Base-by-base conservation (phyloP, 1,140 invertebrate species). In the Parasteatoda tepidariorum region DNA sequence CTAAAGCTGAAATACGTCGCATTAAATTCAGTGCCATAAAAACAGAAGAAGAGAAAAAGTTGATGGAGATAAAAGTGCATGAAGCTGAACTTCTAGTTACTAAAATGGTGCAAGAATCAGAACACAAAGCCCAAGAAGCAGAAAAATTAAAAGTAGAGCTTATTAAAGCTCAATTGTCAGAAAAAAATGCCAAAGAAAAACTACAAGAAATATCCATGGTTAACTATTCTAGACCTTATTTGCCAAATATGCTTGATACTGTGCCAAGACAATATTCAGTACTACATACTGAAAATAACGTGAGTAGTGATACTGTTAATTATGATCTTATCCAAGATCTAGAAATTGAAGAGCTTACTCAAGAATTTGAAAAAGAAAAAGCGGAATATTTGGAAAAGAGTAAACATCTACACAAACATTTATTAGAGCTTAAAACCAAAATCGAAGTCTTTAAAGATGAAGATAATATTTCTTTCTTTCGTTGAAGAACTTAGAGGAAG, bases 391-490 rank as follows among this genome's bases (percentile, higher is more conserved):
- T 97, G 88, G 95, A 98, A 87, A 98, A 98, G 87, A 97, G 96
- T 67, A 96, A 97, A 89, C 94, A 97, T 87, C 91, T 99, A 2
- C 96, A 98, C 87, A 94, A 97, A 86, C 97, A 98, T 87, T 89
- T 99, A 31, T 92, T 94, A 85, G 95, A 97, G 79, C 90, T 99
- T 4, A 93, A 97, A 86, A 92, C 93, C 22, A 97, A 99, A 90
- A 98, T 99, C 85, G 96, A 98, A 68, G 95, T 96, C 3, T 91
- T 99, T 62, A 97, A 98, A 89, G 96, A 98, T 18, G 96, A 97
- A 79, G 96, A 98, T 84, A 95, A 95, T 88, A 93, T 96, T 85
- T 95, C 93, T 38, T 93, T 94, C 86, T 90, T 96, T 82, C 97
- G 99, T 91, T 92, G 95, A 74, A 90, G 98, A 67, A 97, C 98